These are phyloP conservation scores for Andrena bucephala DNA, from an alignment of 2,888 invertebrate species.

Conservation along the genomic window DNA sequence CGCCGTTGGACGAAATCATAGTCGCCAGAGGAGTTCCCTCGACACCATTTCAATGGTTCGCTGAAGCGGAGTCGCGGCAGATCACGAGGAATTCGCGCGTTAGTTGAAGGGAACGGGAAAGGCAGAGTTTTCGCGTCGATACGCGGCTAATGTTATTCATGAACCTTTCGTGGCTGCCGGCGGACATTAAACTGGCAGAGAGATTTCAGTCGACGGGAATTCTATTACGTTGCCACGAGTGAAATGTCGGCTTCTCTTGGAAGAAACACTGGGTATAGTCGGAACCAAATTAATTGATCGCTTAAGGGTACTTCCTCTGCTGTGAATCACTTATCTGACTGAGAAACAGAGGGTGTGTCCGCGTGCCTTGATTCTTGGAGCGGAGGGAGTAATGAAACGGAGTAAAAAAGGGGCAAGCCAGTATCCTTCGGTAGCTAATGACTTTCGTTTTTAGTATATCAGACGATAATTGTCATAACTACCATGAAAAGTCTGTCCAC, in stretches of 20 bases:
- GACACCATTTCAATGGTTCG: neutral
- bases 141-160: constrained; percentile 52
- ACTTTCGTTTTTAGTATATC: too few relatives aligned
- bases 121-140: constrained; percentile 22
- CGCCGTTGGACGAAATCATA: neutral
- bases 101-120: constrained; percentile 3
- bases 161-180: constrained; percentile 48
- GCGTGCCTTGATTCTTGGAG: too few relatives aligned
- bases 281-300: neutral
- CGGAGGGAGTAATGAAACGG: too few relatives aligned
- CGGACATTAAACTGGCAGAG: constrained; percentile 35
- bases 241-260: neutral
- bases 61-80: neutral
- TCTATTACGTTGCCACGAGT: constrained; percentile 42
- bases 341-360: neutral
- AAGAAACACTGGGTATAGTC: neutral
- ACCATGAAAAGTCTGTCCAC: too few relatives aligned
- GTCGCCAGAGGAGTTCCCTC: neutral
- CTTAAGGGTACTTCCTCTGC: constrained; percentile 1
- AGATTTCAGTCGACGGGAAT: constrained; percentile 39
- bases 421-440: too few relatives aligned
- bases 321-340: neutral
- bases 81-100: neutral
- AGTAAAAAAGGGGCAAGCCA: too few relatives aligned
- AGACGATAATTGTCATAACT: too few relatives aligned